Conservation (phyloP, 2,797 vertebrate genomes). For the Lepus townsendii region DNA sequence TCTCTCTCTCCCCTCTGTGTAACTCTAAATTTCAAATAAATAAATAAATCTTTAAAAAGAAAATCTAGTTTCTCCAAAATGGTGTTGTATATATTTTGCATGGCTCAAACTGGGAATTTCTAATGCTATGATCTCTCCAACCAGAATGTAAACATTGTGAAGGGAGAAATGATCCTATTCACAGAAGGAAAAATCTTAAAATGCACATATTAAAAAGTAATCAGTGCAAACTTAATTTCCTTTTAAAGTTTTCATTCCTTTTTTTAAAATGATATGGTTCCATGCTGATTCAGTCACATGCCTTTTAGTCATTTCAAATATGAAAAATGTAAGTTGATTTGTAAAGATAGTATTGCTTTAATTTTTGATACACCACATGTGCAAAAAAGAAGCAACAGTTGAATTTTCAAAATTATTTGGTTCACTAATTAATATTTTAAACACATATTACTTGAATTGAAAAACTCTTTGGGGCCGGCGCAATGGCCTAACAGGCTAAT, state of each 20-base stretch:
- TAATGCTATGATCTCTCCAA: background rate
- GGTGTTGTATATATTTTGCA: background rate
- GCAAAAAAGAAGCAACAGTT: constrained; percentile 63
- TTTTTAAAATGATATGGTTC: background rate
- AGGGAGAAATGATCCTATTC: background rate
- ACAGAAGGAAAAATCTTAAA: too few species aligned
- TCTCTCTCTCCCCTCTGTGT: too few species aligned
- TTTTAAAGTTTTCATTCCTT: background rate
- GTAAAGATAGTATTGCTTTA: constrained; percentile 52
- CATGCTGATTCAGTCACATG: background rate
- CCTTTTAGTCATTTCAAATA: constrained; percentile 3
- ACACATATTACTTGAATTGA: constrained; percentile 75
- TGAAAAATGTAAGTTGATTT: background rate
- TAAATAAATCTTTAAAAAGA: too few species aligned
- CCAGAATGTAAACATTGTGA: background rate
- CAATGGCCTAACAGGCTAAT: too few species aligned
- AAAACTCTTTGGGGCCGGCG: constrained; percentile 72
- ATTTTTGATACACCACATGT: background rate
- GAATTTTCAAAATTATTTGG: constrained; percentile 69
- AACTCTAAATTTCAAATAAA: too few species aligned
- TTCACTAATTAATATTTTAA: constrained; percentile 86
- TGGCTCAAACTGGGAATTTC: background rate
- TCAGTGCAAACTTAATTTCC: background rate
- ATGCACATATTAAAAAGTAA: background rate
- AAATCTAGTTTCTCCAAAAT: background rate